These are phyloP conservation scores for Platysternon megacephalum DNA, from an alignment of 2,113 vertebrate species.

Conservation along the genomic window DNA sequence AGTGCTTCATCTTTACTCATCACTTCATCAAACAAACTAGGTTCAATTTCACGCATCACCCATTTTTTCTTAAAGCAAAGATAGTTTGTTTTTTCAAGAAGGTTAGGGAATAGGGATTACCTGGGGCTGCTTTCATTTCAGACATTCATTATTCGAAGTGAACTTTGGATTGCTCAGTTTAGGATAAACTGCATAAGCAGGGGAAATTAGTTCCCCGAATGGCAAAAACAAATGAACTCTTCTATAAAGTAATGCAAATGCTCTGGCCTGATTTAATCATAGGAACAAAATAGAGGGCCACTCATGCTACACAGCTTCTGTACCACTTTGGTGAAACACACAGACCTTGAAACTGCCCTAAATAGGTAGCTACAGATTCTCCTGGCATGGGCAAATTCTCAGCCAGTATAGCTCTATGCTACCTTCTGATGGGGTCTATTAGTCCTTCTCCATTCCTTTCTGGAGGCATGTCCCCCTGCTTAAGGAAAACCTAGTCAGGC, in stretches of 20 bases:
- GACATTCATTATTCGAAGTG: neutral
- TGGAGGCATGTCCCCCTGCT: too few relatives aligned
- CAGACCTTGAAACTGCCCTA: neutral
- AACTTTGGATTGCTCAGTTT: slow-evolving; percentile 32
- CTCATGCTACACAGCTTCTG: neutral
- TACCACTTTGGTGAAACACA: neutral
- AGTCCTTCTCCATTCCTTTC: too few relatives aligned
- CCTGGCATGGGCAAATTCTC: neutral
- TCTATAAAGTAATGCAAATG: neutral
- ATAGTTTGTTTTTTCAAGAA: neutral
- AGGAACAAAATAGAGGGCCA: neutral
- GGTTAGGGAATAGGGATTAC: neutral
- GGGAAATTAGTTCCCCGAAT: neutral
- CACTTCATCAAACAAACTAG: slow-evolving; percentile 1
- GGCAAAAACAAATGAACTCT: neutral
- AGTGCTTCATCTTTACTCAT: slow-evolving; percentile 16
- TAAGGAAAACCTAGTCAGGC: too few relatives aligned
- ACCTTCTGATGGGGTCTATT: too few relatives aligned
- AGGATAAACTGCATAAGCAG: neutral
- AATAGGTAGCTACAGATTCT: neutral
- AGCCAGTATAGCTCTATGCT: neutral
- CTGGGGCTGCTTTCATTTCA: neutral
- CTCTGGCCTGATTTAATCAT: neutral
- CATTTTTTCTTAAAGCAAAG: slow-evolving; percentile 36
- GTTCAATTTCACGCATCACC: slow-evolving; percentile 35